phyloP scores from a whole-genome alignment of 1,140 invertebrate genomes.

The Anastatus disparis region DNA sequence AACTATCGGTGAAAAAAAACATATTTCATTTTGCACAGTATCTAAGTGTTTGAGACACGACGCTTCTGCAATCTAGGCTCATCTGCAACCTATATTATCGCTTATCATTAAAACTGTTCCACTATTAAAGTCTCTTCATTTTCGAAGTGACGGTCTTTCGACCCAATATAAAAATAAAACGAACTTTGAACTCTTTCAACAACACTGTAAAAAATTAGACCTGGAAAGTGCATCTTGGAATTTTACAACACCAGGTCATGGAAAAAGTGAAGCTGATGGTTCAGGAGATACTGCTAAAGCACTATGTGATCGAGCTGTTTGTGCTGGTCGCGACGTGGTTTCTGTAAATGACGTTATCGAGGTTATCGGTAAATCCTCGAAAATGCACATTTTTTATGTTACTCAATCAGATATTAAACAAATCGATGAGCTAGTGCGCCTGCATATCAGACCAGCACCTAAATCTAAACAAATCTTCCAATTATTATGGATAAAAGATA shows the following conservation, averaged over 20 bases:
- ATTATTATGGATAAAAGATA: background rate
- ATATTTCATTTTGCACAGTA: too few species aligned
- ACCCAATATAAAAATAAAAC: too few species aligned
- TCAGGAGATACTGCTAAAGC: background rate
- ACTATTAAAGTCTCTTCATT: too few species aligned
- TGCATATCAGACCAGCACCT: background rate
- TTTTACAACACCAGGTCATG: conserved; percentile 1
- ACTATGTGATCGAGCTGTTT: conserved; percentile 5
- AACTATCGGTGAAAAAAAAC: background rate
- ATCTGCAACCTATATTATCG: too few species aligned
- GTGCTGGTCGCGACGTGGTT: background rate
- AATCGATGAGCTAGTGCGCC: too few species aligned
- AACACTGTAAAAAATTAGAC: too few species aligned
- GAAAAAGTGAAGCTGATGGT: conserved; percentile 8
- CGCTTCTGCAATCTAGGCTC: too few species aligned
- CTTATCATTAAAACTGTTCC: too few species aligned
- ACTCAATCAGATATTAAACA: too few species aligned
- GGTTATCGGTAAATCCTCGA: background rate
- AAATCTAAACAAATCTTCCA: background rate
- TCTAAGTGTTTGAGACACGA: too few species aligned
- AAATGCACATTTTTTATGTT: too few species aligned
- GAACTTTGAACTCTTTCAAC: too few species aligned
- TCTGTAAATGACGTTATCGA: background rate
- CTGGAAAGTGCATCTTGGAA: conserved; percentile 16
- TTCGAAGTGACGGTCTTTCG: background rate